phyloP scores from a whole-genome alignment of 2,888 invertebrate species.

The Allygus modestus region DNA sequence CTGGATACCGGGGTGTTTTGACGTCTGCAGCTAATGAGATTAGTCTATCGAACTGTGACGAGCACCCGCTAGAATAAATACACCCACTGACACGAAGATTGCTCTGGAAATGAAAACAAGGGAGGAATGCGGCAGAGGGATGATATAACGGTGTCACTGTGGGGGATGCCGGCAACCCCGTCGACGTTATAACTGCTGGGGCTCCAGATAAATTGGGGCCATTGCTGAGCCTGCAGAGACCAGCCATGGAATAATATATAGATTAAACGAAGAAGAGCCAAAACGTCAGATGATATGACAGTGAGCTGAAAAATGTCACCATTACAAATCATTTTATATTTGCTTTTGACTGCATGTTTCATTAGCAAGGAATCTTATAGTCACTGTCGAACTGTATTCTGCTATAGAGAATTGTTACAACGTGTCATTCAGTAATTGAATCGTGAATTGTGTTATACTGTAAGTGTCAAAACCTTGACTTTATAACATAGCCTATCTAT shows the following conservation, averaged over 20 bases:
- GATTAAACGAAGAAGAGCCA: not conserved
- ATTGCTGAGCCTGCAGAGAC: not conserved
- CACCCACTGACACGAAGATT: slow-evolving; percentile 21
- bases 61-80: slow-evolving; percentile 49
- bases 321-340: no score
- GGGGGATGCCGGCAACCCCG: slow-evolving; percentile 31
- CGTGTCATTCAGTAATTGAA: no score
- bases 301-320: no score
- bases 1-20: not conserved
- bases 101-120: slow-evolving; percentile 57
- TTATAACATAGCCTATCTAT: no score
- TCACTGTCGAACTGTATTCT: no score
- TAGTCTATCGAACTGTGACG: slow-evolving; percentile 43
- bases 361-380: no score
- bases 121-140: slow-evolving; percentile 41
- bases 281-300: no score
- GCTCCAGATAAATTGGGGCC: not conserved
- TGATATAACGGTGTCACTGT: slow-evolving; percentile 43
- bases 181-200: not conserved
- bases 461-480: no score
- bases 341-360: no score
- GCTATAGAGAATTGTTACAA: no score
- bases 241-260: not conserved
- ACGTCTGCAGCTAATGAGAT: slow-evolving; percentile 7
- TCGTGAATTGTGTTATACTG: no score